phyloP scores from a whole-genome alignment of 2,888 invertebrate genomes.

The Xylota sylvarum region DNA sequence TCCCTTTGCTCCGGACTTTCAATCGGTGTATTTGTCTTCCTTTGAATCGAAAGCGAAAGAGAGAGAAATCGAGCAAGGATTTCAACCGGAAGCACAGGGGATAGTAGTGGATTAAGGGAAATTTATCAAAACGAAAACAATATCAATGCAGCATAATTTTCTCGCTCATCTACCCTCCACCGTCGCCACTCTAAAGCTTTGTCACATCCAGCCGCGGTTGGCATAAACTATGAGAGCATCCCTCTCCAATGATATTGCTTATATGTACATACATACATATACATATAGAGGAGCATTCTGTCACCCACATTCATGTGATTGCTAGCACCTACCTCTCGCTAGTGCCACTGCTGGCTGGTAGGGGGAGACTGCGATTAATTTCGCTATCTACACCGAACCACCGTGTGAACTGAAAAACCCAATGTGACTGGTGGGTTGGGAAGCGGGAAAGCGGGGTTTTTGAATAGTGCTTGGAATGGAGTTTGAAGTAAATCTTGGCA shows the following conservation, averaged over 20 bases:
- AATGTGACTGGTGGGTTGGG: slow-evolving; percentile 12
- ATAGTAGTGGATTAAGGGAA: slow-evolving; percentile 57
- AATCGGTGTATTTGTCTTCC: slow-evolving; percentile 53
- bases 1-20: slow-evolving; percentile 11
- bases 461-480: slow-evolving; percentile 10
- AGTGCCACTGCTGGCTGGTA: background rate
- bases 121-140: slow-evolving; percentile 76
- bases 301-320: slow-evolving; percentile 48
- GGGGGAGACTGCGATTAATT: slow-evolving; percentile 58
- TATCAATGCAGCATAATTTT: slow-evolving; percentile 75
- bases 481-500: slow-evolving; percentile 75
- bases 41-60: slow-evolving; percentile 28
- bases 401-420: slow-evolving; percentile 59
- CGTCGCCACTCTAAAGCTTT: slow-evolving; percentile 30
- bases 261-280: too few relatives aligned
- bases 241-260: slow-evolving; percentile 13
- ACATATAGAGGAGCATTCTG: slow-evolving; percentile 11
- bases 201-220: slow-evolving; percentile 61
- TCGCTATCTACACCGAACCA: slow-evolving; percentile 64
- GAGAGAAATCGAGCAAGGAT: slow-evolving; percentile 9
- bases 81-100: background rate
- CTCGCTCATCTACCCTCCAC: slow-evolving; percentile 1
- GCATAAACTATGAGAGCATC: slow-evolving; percentile 65
- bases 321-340: slow-evolving; percentile 22
- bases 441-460: background rate